phyloP scores from a whole-genome alignment of 2,888 invertebrate genomes.

The Drosophila rubida region DNA sequence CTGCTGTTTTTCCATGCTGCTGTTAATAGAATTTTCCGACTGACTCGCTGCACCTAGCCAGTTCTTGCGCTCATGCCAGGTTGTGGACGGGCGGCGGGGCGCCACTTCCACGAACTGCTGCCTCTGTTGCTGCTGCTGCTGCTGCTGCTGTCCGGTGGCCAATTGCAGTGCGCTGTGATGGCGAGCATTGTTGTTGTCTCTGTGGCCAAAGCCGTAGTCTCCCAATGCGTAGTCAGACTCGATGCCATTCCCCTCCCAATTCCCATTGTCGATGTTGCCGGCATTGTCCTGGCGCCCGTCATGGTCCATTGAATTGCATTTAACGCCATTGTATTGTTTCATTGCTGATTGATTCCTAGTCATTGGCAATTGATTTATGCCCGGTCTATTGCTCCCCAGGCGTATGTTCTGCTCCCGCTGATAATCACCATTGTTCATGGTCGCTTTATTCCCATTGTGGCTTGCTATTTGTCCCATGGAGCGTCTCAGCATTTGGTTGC shows the following conservation, averaged over 20 bases:
- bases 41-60: conserved; percentile 64
- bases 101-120: conserved; percentile 3
- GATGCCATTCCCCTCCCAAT: background rate
- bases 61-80: conserved; percentile 44
- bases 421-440: conserved; percentile 45
- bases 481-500: conserved; percentile 48
- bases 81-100: conserved; percentile 27
- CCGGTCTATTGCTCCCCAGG: conserved; percentile 32
- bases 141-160: conserved; percentile 43
- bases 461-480: conserved; percentile 71
- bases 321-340: conserved; percentile 64
- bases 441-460: conserved; percentile 42
- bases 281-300: conserved; percentile 39
- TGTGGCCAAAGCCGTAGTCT: conserved; percentile 6
- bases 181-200: conserved; percentile 66
- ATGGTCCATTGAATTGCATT: conserved; percentile 44
- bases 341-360: conserved; percentile 75
- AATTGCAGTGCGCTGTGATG: conserved; percentile 62
- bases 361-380: conserved; percentile 76
- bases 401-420: conserved; percentile 14
- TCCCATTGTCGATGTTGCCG: background rate
- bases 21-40: conserved; percentile 77
- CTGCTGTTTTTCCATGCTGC: conserved; percentile 47
- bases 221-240: conserved; percentile 10
- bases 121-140: background rate